Evolutionary conservation across 2,113 vertebrate genomes (phyloP), one percentile per base, ranked within the genome.

Genomic region (Benitochromis conjunctus): DNA sequence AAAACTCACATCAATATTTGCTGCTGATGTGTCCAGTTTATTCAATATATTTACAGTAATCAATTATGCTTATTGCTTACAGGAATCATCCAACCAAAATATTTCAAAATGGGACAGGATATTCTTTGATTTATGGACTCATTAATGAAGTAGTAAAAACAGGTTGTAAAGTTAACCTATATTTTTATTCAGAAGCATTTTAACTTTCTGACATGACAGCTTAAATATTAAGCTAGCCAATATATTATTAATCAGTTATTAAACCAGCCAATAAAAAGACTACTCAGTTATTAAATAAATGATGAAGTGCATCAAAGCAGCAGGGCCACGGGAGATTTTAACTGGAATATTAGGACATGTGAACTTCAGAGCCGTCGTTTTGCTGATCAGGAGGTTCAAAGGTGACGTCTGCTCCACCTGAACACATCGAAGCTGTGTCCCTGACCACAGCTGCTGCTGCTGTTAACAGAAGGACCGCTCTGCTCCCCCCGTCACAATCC

Each of bases 41-140:
- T 46, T 74, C 69, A 74, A 74, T 18, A 74, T 48, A 29, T 29
- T 19, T 24, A 18, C 41, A 46, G 14, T 19, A 18, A 74, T 29
- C 69, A 5, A 48, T 48, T 4, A 48, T 10, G 9, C 0, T 24
- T 71, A 0, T 0, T 46, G 21, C 3, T 74, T 74, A 46, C 21
- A 74, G 41, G 24, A 48, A 74, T 19, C 14, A 48, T 48, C 14
- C 41, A 48, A 71, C 21, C 26, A 26, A 71, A 71, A 21, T 3
- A 1, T 46, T 46, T 43, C 24, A 69, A 43, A 41, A 43, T 69
- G 62, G 62, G 62, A 21, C 36, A 10, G 18, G 41, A 71, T 9
- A 14, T 16, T 26, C 36, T 66, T 46, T 46, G 41, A 46, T 46
- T 46, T 18, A 71, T 71, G 41, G 21, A 26, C 38, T 71, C 21